A percentile compares a stretch with the other conserved stretches of the same genome.
phyloP scores from a whole-genome alignment of 2,113 vertebrate species.

The Natator depressus region DNA sequence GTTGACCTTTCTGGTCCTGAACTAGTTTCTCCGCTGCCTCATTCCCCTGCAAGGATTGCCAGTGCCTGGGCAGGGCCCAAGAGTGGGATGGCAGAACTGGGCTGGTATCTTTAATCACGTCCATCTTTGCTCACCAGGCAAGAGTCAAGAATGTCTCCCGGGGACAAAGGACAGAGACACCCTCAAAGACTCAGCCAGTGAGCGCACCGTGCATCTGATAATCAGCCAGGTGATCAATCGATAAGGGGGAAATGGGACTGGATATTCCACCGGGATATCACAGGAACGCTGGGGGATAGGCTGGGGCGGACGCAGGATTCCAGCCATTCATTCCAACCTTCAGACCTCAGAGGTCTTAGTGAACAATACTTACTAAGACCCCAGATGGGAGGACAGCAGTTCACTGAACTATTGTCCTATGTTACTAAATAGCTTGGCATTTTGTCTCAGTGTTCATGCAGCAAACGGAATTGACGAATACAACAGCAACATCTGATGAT shows the following conservation, averaged over 20 bases:
- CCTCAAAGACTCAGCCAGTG: neutral
- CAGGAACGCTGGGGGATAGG: too few relatives aligned
- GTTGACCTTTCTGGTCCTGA: neutral
- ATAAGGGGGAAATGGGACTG: neutral
- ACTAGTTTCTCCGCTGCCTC: neutral
- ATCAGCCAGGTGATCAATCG: neutral
- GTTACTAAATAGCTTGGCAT: neutral
- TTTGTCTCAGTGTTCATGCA: neutral
- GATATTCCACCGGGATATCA: neutral
- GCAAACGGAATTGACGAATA: neutral
- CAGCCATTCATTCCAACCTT: neutral
- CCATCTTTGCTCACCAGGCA: neutral
- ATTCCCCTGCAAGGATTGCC: neutral
- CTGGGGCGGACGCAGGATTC: neutral
- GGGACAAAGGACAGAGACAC: neutral
- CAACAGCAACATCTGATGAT: neutral
- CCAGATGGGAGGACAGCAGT: neutral
- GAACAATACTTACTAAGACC: neutral
- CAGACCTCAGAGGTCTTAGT: neutral
- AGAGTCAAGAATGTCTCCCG: neutral
- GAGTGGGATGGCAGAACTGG: neutral
- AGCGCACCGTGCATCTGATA: neutral
- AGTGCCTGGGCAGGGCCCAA: neutral
- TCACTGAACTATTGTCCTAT: fast-evolving
- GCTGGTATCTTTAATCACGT: neutral